phyloP scores from a whole-genome alignment of 2,113 vertebrate species.

The Panthera leo region DNA sequence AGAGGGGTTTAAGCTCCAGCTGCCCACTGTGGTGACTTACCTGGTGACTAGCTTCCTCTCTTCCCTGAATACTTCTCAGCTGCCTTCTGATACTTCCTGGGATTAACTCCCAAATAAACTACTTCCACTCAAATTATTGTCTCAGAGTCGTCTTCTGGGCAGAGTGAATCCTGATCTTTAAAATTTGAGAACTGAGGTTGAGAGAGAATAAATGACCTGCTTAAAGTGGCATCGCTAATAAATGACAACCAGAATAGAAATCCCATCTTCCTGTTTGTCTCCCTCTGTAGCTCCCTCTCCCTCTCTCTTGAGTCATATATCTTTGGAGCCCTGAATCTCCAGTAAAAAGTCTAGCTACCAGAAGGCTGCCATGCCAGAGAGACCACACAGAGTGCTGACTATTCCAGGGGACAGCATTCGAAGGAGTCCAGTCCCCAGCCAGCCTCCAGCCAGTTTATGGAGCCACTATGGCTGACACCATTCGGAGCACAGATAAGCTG shows the following conservation, averaged over 20 bases:
- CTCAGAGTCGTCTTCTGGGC: not conserved
- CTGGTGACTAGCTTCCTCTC: not conserved
- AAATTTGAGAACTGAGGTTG: constrained; percentile 9
- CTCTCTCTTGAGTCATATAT: not conserved
- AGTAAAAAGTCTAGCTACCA: not conserved
- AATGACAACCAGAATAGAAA: constrained; percentile 10
- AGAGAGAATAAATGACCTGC: not conserved
- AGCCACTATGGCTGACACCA: not conserved
- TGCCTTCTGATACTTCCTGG: not conserved
- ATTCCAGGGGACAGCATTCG: not conserved
- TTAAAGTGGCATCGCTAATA: not conserved
- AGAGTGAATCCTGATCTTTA: constrained; percentile 28
- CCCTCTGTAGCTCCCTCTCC: not conserved
- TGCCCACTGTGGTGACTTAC: not conserved
- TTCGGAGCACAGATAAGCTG: not conserved
- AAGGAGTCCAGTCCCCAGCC: too few relatives aligned
- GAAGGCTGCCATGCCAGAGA: not conserved
- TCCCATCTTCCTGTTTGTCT: not conserved
- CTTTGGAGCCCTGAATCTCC: not conserved
- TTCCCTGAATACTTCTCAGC: not conserved
- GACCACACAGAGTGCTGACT: not conserved
- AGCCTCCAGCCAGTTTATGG: not conserved
- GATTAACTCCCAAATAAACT: constrained; percentile 21
- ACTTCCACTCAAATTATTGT: constrained; percentile 15
- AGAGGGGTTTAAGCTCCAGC: not conserved